Conservation (phyloP, 2,797 vertebrate species). For the Echeneis naucrates region DNA sequence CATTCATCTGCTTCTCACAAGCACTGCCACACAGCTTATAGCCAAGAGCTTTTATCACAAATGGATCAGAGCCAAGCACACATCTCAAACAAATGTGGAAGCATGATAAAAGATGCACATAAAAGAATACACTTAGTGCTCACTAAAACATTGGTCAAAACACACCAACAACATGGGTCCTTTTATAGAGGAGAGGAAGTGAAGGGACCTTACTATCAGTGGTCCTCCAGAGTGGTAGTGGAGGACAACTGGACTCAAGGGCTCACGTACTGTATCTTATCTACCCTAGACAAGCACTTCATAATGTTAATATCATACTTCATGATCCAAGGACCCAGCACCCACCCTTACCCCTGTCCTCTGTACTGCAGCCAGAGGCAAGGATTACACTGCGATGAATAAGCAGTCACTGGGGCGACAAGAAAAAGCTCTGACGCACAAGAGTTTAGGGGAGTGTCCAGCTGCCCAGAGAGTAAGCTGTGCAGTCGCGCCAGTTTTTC, state of each 20-base stretch:
- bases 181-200: conserved; percentile 44
- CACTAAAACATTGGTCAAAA: conserved; percentile 16
- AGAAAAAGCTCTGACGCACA: conserved; percentile 28
- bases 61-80: conserved; percentile 47
- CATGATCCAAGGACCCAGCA: conserved; percentile 50
- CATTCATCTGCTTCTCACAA: conserved; percentile 71
- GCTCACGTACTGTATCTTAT: conserved; percentile 69
- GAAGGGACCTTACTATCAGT: conserved; percentile 60
- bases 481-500: conserved; percentile 35
- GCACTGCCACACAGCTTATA: conserved; percentile 62
- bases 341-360: conserved; percentile 38
- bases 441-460: conserved; percentile 31
- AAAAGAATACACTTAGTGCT: conserved; percentile 13
- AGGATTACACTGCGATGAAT: conserved; percentile 70
- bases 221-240: conserved; percentile 48
- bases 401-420: conserved; percentile 59
- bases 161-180: conserved; percentile 2
- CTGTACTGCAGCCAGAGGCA: conserved; percentile 52
- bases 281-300: conserved; percentile 69
- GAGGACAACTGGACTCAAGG: conserved; percentile 65
- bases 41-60: conserved; percentile 64
- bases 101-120: conserved; percentile 38
- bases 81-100: conserved; percentile 41
- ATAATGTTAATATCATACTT: conserved; percentile 74
- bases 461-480: conserved; percentile 28